A percentile compares a stretch with the other conserved stretches of the same genome.
Evolutionary conservation across 1,140 invertebrate genomes (phyloP).

Genomic region (Drosophila setifemur): DNA sequence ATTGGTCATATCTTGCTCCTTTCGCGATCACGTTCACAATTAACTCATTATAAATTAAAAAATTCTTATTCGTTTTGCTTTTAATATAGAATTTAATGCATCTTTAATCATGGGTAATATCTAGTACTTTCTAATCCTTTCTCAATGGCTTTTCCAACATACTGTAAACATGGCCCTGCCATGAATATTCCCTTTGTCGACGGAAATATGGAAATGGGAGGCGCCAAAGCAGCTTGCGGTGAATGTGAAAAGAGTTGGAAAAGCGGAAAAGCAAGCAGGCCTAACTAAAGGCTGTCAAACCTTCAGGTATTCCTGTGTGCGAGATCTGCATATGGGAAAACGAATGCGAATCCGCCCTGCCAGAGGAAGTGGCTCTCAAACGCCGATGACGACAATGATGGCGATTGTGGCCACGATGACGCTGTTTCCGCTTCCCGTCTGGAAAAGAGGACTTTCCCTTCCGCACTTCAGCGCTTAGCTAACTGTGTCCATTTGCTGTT

Average conservation of each 20-base stretch:
- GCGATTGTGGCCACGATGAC: slow-evolving; percentile 34
- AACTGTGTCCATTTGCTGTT: slow-evolving; percentile 37
- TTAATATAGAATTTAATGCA: too few relatives aligned
- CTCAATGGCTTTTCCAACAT: background rate
- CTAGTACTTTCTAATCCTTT: too few relatives aligned
- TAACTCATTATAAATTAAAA: too few relatives aligned
- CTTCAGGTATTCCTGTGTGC: background rate
- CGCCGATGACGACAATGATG: slow-evolving; percentile 33
- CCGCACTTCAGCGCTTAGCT: background rate
- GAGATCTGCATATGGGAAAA: slow-evolving; percentile 1
- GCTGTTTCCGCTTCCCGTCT: slow-evolving; percentile 43
- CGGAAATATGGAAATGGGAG: background rate
- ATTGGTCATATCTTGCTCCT: too few relatives aligned
- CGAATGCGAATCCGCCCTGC: background rate
- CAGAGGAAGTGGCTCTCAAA: slow-evolving; percentile 16
- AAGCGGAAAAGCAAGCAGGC: slow-evolving; percentile 43
- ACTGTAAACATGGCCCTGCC: slow-evolving; percentile 2
- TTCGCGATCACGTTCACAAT: too few relatives aligned
- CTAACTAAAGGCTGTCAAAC: slow-evolving; percentile 22
- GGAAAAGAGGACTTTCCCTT: background rate
- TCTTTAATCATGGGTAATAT: too few relatives aligned
- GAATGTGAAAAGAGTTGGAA: slow-evolving; percentile 43
- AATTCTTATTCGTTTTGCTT: too few relatives aligned
- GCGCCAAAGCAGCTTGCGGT: slow-evolving; percentile 34
- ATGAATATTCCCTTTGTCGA: slow-evolving; percentile 6